Evolutionary conservation across 2,797 vertebrate genomes (phyloP).

Genomic region (Gambusia yucatana): DNA sequence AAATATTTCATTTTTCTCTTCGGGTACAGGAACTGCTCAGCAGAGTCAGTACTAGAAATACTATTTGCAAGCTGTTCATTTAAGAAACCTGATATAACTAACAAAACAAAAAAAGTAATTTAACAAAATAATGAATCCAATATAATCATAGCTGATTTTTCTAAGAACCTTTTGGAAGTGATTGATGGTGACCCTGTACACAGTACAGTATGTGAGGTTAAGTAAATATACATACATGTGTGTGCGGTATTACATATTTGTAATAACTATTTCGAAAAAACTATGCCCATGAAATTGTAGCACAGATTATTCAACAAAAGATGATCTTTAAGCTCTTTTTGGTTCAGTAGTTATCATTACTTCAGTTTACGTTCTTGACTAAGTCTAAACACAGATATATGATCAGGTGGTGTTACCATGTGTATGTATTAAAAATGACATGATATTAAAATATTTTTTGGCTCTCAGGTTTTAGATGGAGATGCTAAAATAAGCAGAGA

Average conservation of each 20-base stretch:
- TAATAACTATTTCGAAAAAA: too few species aligned
- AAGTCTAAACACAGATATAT: not conserved
- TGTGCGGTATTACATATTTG: too few species aligned
- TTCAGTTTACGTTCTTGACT: too few species aligned
- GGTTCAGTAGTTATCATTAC: too few species aligned
- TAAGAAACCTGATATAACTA: not conserved
- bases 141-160: not conserved
- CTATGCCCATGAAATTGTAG: too few species aligned
- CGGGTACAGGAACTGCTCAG: not conserved
- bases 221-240: not conserved
- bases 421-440: not conserved
- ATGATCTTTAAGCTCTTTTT: too few species aligned
- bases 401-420: not conserved
- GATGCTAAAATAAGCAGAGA: not conserved
- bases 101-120: not conserved
- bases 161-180: not conserved
- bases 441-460: not conserved
- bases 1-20: not conserved
- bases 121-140: not conserved
- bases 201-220: not conserved
- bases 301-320: too few species aligned
- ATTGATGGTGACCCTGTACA: not conserved
- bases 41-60: not conserved
- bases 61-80: not conserved
- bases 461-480: not conserved